Evolutionary conservation across 2,888 invertebrate genomes (phyloP).

Genomic region (Drosophila rellima): DNA sequence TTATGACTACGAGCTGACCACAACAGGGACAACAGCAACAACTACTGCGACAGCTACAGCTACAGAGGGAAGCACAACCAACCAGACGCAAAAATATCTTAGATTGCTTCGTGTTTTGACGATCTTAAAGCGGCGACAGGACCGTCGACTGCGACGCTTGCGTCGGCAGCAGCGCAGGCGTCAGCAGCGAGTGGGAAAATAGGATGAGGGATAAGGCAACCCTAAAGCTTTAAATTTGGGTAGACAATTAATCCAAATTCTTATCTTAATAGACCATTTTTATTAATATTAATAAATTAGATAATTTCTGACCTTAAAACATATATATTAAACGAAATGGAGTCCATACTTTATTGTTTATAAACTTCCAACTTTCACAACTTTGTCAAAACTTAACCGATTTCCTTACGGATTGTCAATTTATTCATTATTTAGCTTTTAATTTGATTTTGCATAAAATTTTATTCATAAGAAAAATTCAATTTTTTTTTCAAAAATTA

Average conservation of each 20-base stretch:
- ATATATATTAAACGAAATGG: too few species aligned
- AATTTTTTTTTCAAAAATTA: too few species aligned
- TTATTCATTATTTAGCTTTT: too few species aligned
- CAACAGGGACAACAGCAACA: not conserved
- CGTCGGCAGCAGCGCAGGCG: not conserved
- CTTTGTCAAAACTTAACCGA: too few species aligned
- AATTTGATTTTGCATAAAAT: too few species aligned
- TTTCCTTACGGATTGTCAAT: too few species aligned
- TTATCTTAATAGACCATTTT: not conserved
- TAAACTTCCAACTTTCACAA: too few species aligned
- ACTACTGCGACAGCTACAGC: not conserved
- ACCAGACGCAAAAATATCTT: not conserved
- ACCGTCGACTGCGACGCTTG: not conserved
- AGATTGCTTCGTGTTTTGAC: not conserved
- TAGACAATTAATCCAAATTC: not conserved
- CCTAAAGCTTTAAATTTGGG: not conserved
- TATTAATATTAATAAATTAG: too few species aligned
- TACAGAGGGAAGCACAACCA: not conserved
- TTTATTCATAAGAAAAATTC: too few species aligned
- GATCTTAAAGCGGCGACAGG: not conserved
- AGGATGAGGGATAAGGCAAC: not conserved
- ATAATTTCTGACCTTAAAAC: too few species aligned
- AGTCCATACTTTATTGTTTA: too few species aligned
- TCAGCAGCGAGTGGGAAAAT: not conserved
- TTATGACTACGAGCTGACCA: not conserved